Conservation (phyloP, 2,797 vertebrate species). For the Chelon auratus region DNA sequence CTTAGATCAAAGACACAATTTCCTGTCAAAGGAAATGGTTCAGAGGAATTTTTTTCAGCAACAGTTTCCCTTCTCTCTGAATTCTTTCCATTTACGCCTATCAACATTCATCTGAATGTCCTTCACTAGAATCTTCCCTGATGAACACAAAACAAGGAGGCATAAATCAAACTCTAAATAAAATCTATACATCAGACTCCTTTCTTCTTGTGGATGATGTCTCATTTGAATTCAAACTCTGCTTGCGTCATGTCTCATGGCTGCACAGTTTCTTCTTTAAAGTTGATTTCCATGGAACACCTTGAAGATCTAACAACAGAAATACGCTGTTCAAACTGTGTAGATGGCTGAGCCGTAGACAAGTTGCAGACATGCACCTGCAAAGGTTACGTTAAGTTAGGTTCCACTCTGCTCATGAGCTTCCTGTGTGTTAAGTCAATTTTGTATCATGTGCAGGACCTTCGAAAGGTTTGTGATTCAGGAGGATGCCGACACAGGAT, state of each 20-base stretch:
- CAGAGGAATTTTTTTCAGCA: constrained; percentile 34
- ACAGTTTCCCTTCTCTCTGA: constrained; percentile 49
- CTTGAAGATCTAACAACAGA: constrained; percentile 19
- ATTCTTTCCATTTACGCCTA: constrained; percentile 69
- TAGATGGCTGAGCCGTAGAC: constrained; percentile 20
- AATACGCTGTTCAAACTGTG: constrained; percentile 3
- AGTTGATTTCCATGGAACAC: constrained; percentile 15
- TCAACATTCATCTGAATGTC: constrained; percentile 41
- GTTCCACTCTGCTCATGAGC: constrained; percentile 2
- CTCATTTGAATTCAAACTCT: constrained; percentile 9
- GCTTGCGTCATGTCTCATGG: constrained; percentile 8
- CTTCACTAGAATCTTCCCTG: constrained; percentile 3
- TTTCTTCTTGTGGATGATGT: constrained; percentile 32
- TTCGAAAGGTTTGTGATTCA: background rate
- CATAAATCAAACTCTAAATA: constrained; percentile 46
- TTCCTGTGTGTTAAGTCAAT: constrained; percentile 1
- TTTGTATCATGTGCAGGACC: constrained; percentile 12
- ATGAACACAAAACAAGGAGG: constrained; percentile 13
- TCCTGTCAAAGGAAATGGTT: constrained; percentile 73
- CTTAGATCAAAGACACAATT: constrained; percentile 78
- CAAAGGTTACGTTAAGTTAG: constrained; percentile 30
- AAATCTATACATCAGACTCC: constrained; percentile 55
- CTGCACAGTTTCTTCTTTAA: background rate
- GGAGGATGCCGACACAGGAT: constrained; percentile 19
- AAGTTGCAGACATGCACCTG: background rate